Conservation (phyloP, 2,888 invertebrate species). For the Parnassius glacialis region DNA sequence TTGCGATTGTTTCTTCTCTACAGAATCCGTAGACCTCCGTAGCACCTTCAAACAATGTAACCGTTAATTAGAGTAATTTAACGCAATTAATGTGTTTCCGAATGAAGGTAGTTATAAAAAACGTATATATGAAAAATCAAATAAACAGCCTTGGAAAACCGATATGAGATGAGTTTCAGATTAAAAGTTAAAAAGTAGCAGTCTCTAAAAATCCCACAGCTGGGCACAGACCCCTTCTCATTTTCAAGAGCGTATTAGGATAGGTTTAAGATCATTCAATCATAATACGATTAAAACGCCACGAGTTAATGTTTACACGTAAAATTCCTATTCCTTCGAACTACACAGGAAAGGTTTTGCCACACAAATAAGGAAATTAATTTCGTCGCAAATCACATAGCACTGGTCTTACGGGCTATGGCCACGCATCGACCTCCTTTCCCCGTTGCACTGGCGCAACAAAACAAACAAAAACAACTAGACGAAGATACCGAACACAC, state of each 20-base stretch:
- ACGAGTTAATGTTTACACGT: too few relatives aligned
- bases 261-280: too few relatives aligned
- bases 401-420: constrained; percentile 62
- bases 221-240: too few relatives aligned
- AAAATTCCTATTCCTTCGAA: constrained; percentile 1
- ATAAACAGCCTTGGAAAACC: too few relatives aligned
- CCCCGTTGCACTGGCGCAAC: constrained; percentile 76
- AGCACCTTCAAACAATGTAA: constrained; percentile 33
- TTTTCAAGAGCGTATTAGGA: too few relatives aligned
- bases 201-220: too few relatives aligned
- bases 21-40: constrained; percentile 49
- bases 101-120: constrained; percentile 25
- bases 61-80: background rate
- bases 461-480: constrained; percentile 73
- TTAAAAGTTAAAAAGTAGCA: too few relatives aligned
- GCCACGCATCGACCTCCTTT: constrained; percentile 76
- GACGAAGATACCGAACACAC: constrained; percentile 71
- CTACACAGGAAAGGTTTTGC: constrained; percentile 40
- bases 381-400: constrained; percentile 53
- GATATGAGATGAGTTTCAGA: too few relatives aligned
- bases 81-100: background rate
- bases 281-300: too few relatives aligned
- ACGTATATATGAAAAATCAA: too few relatives aligned
- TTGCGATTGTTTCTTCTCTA: constrained; percentile 30
- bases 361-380: constrained; percentile 57